These are phyloP conservation scores for Orthosia incerta DNA, from an alignment of 2,888 invertebrate species.

Conservation along the genomic window DNA sequence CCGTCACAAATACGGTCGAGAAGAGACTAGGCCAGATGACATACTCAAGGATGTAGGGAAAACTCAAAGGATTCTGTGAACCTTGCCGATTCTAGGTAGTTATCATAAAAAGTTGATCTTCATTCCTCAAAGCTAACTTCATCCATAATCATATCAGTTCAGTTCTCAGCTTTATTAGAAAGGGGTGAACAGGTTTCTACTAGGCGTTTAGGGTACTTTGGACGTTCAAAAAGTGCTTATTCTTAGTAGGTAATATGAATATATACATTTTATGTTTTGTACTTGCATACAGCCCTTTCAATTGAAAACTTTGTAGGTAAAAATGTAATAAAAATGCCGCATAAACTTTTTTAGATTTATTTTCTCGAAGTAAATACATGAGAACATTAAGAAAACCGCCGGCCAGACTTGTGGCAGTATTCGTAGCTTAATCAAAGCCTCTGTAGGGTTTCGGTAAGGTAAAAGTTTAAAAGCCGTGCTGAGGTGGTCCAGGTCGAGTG, in stretches of 20 bases:
- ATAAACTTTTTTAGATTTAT: slow-evolving; percentile 7
- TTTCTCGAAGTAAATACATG: slow-evolving; percentile 60
- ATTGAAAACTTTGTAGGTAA: background rate
- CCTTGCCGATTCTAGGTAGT: background rate
- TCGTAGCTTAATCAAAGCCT: slow-evolving; percentile 84
- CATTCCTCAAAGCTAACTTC: background rate
- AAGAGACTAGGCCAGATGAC: too few relatives aligned
- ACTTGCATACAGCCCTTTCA: background rate
- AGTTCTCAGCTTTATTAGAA: background rate
- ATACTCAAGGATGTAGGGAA: background rate
- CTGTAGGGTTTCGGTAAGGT: slow-evolving; percentile 77
- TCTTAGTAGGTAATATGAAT: background rate
- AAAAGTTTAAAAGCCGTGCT: slow-evolving; percentile 85
- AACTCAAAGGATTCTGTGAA: background rate
- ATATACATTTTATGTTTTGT: background rate
- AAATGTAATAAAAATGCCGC: background rate
- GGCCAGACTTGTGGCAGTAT: slow-evolving; percentile 72
- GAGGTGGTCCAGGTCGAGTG: slow-evolving; percentile 84
- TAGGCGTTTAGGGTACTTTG: background rate
- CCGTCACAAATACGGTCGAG: slow-evolving; percentile 2
- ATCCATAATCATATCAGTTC: background rate
- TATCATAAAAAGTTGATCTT: background rate
- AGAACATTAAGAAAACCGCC: slow-evolving; percentile 70
- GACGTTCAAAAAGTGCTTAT: too few relatives aligned
- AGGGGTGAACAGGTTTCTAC: too few relatives aligned